Conservation (phyloP, 1,140 invertebrate genomes). For the Macrobrachium nipponense region DNA sequence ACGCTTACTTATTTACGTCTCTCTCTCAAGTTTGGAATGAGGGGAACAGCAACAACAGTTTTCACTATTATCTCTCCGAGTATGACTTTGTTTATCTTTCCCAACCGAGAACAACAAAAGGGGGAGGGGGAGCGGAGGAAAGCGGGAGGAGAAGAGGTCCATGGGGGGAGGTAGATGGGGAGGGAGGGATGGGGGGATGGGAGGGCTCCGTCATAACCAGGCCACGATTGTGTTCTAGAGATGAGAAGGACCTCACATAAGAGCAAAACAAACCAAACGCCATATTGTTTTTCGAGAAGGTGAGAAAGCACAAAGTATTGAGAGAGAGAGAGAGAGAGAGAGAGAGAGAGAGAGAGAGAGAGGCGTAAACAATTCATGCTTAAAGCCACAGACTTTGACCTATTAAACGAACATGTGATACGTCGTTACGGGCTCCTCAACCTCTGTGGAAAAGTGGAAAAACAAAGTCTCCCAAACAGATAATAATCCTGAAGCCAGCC, state of each 20-base stretch:
- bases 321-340: neutral
- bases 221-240: conserved; percentile 19
- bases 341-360: neutral
- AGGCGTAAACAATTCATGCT: neutral
- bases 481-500: too few species aligned
- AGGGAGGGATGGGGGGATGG: neutral
- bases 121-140: neutral
- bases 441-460: too few species aligned
- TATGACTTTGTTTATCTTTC: too few species aligned
- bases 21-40: too few species aligned
- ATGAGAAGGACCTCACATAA: neutral
- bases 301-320: neutral
- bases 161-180: neutral
- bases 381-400: too few species aligned
- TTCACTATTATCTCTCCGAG: too few species aligned
- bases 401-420: too few species aligned
- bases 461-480: too few species aligned
- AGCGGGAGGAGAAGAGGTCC: conserved; percentile 4
- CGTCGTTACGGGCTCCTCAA: too few species aligned
- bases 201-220: neutral
- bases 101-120: neutral
- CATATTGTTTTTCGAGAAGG: conserved; percentile 42
- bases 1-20: too few species aligned
- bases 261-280: conserved; percentile 41
- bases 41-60: too few species aligned